Conservation (phyloP, 2,797 vertebrate genomes). For the Anguilla megastoma region DNA sequence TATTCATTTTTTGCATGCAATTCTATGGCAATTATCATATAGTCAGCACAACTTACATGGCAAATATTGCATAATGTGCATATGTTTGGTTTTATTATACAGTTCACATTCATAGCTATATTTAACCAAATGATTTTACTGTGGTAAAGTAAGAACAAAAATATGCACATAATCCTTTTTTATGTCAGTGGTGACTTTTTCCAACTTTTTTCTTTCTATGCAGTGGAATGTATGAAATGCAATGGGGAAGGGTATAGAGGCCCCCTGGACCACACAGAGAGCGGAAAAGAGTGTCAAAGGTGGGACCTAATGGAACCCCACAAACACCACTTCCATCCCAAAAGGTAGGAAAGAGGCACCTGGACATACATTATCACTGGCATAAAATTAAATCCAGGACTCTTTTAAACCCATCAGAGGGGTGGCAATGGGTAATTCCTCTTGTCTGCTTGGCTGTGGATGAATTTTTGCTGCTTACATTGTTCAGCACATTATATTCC, state of each 20-base stretch:
- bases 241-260: conserved; percentile 95
- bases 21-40: background rate
- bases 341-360: conserved; percentile 75
- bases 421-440: background rate
- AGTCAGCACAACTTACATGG: background rate
- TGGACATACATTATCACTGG: background rate
- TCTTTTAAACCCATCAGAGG: background rate
- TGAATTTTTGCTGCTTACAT: background rate
- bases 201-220: conserved; percentile 46
- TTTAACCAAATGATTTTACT: background rate
- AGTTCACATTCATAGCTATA: background rate
- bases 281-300: conserved; percentile 92
- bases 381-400: background rate
- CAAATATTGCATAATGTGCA: background rate
- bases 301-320: conserved; percentile 95
- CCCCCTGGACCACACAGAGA: conserved; percentile 94
- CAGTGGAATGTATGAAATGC: conserved; percentile 94
- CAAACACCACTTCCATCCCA: conserved; percentile 88
- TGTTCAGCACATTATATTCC: background rate
- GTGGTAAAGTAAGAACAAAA: background rate
- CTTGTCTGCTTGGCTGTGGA: background rate
- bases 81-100: background rate
- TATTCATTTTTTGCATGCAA: background rate
- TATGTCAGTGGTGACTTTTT: background rate
- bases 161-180: no score